Evolutionary conservation across 1,140 invertebrate genomes (phyloP).

Genomic region (Euwallacea similis): DNA sequence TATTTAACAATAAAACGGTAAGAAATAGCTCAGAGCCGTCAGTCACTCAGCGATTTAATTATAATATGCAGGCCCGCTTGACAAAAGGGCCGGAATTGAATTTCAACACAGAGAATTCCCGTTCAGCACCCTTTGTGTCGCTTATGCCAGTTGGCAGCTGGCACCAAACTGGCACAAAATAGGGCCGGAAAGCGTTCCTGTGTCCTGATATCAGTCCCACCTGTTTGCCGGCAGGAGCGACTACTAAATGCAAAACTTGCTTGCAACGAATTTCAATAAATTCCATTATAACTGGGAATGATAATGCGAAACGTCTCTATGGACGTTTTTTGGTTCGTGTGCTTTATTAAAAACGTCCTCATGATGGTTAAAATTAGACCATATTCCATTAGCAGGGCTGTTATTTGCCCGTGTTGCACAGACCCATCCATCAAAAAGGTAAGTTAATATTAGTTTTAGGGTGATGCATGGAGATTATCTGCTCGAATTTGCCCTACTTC

Average conservation of each 20-base stretch:
- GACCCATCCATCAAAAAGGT: too few species aligned
- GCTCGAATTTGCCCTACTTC: too few species aligned
- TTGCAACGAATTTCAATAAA: slow-evolving; percentile 22
- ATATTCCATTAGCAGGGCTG: too few species aligned
- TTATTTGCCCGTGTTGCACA: too few species aligned
- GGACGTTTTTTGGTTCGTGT: too few species aligned
- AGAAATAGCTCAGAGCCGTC: background rate
- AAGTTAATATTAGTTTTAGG: too few species aligned
- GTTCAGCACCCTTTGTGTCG: slow-evolving; percentile 14
- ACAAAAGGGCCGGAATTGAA: slow-evolving; percentile 8
- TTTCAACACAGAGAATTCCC: slow-evolving; percentile 7
- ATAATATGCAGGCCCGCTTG: background rate
- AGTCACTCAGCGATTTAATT: slow-evolving; percentile 6
- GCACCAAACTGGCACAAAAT: slow-evolving; percentile 18
- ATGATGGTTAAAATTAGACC: too few species aligned
- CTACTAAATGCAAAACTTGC: slow-evolving; percentile 21
- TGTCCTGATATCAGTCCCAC: slow-evolving; percentile 15
- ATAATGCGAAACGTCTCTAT: background rate
- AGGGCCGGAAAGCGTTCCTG: background rate
- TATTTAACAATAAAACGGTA: too few species aligned
- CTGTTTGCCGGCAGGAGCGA: slow-evolving; percentile 7
- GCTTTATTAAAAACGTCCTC: too few species aligned
- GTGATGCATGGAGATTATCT: too few species aligned
- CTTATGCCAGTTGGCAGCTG: slow-evolving; percentile 19
- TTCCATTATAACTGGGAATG: slow-evolving; percentile 12